Base-by-base conservation (phyloP, 2,797 vertebrate species). In the Lagodon rhomboides region DNA sequence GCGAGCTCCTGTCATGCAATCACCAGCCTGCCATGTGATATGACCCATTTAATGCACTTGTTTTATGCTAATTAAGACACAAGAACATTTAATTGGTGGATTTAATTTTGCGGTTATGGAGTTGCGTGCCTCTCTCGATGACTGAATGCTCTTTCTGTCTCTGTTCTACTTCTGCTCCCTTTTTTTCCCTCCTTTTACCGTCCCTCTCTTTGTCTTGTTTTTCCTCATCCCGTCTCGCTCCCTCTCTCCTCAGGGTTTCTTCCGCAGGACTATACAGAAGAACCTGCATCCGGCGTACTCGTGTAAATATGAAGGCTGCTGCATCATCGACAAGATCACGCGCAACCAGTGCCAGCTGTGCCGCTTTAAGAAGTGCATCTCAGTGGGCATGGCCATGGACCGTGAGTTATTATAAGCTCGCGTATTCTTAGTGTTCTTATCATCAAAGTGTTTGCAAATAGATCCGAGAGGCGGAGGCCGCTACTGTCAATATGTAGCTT, bases 301-400 rank as follows among this genome's bases (percentile, higher is more conserved):
- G 84, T 99, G 98, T 95, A 99, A 99, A 81, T 99, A 99, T 79
- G 97, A 99, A 90, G 96, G 97, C 87, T 97, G 97, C 95, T 99
- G 98, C 77, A 96, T 98, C 94, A 98, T 99, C 12, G 97, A 99
- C 93, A 99, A 99, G 93, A 98, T 99, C 95, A 99, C 97, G 18
- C 97, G 98, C 86, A 99, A 99, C 94, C 98, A 99, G 94, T 99
- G 98, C 92, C 98, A 99, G 96, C 96, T 99, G 66, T 99, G 98
- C 82, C 97, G 98, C 94, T 99, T 99, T 89, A 98, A 97, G 94
- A 99, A 99, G 93, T 99, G 98, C 94, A 98, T 97, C 84, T 94
- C 96, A 1, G 97, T 98, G 92, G 98, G 98, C 95, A 99, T 99
- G 98, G 98, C 98, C 91, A 99, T 99, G 97, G 98, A 99, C 94